These are phyloP conservation scores for Pseudomyrmex pallidus DNA, from an alignment of 1,140 invertebrate genomes.

Conservation along the genomic window DNA sequence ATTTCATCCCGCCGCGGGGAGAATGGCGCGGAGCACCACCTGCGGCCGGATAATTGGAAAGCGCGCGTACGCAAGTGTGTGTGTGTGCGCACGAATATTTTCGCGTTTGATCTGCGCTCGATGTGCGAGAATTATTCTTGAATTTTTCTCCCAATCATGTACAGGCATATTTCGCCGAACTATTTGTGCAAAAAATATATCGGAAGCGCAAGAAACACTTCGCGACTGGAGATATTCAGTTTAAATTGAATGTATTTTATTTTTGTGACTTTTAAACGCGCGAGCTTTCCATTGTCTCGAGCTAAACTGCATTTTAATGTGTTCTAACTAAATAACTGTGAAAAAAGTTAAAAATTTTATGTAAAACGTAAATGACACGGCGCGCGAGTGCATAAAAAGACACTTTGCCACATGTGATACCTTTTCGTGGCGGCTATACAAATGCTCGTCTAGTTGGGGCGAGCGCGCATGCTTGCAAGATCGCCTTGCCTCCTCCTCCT, in stretches of 20 bases:
- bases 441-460: neutral
- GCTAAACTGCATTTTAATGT: constrained; percentile 31
- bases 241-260: neutral
- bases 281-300: neutral
- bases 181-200: neutral
- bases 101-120: neutral
- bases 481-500: neutral
- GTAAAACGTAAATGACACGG: neutral
- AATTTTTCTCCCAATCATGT: constrained; percentile 13
- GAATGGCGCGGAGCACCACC: constrained; percentile 21
- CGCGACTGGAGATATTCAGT: neutral
- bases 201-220: neutral
- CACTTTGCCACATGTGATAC: constrained; percentile 32
- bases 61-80: constrained; percentile 6
- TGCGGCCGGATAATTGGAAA: constrained; percentile 59
- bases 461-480: constrained; percentile 48
- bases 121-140: neutral
- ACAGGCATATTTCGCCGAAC: neutral
- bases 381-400: constrained; percentile 17
- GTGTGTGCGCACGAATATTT: neutral
- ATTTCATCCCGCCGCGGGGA: constrained; percentile 29
- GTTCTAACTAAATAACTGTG: constrained; percentile 15
- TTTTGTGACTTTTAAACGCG: constrained; percentile 20
- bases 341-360: neutral
- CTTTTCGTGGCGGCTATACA: constrained; percentile 7